phyloP scores from a whole-genome alignment of 1,140 invertebrate genomes.

The Ips typographus region DNA sequence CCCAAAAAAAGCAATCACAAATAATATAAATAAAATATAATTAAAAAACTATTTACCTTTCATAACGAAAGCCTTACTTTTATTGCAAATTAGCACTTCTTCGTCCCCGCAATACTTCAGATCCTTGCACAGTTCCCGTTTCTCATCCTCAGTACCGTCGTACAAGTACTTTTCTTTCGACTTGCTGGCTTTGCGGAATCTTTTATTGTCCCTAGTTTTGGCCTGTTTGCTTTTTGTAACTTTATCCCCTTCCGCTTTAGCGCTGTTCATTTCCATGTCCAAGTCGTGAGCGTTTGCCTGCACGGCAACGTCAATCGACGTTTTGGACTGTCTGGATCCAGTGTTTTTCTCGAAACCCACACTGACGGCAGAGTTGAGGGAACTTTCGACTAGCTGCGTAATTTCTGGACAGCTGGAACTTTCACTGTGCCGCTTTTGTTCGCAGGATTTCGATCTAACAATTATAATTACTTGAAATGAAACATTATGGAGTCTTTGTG shows the following conservation, averaged over 20 bases:
- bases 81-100: conserved; percentile 25
- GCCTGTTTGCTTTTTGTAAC: conserved; percentile 37
- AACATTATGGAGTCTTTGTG: too few species aligned
- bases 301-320: conserved; percentile 56
- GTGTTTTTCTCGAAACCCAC: conserved; percentile 50
- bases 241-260: conserved; percentile 12
- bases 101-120: conserved; percentile 24
- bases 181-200: conserved; percentile 32
- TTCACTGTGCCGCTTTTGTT: conserved; percentile 33
- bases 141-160: conserved; percentile 31
- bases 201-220: conserved; percentile 41
- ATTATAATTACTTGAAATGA: too few species aligned
- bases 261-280: conserved; percentile 36
- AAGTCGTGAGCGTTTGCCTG: conserved; percentile 64
- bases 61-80: conserved; percentile 14
- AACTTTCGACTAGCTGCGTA: conserved; percentile 53
- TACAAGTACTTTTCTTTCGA: conserved; percentile 35
- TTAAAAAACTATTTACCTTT: conserved; percentile 12
- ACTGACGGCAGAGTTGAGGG: conserved; percentile 54
- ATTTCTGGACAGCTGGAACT: conserved; percentile 52
- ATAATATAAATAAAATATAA: too few species aligned
- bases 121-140: conserved; percentile 18
- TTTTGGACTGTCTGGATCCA: conserved; percentile 47
- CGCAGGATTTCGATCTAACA: conserved; percentile 33
- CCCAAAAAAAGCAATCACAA: too few species aligned